Base-by-base conservation (phyloP, 2,888 invertebrate genomes). In the Tenthredo amoena region DNA sequence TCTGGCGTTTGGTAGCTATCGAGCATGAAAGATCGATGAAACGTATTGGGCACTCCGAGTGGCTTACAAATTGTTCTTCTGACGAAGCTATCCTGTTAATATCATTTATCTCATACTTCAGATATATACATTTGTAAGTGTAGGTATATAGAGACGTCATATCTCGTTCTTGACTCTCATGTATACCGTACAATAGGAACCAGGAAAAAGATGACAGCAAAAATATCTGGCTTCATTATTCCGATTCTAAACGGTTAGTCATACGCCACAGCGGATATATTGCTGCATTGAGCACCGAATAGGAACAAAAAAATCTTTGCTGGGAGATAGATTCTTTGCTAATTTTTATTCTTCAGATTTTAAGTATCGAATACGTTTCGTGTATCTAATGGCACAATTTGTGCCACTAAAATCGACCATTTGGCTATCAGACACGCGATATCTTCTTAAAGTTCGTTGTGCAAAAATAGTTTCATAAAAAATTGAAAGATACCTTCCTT, bases 181-280 rank as follows among this genome's bases (percentile, higher is more conserved):
- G 26, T 26, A 65, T 37, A 37, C 34, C 7, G n/a, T 21, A 43
- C 74, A 74, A 74, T 74, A 43, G 74, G 18, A 9, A 37, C 10
- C n/a, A 74, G 74, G n/a, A 21, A 12, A 5, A 74, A 40, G 74
- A 74, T 74, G 74, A 74, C 74, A 74, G 74, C 40, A 43, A 74
- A 74, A 43, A 74, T 74, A 74, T 74, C 43, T 43, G n/a, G 9
- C 21, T 43, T 74, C 43, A 74, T 74, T 74, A 37, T 74, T 74
- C 74, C 37, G 37, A 31, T 74, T 74, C 40, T 21, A 74, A 74
- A 74, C 74, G 74, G 40, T 74, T 12, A 74, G 43, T 74, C 43
- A n/a, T 55, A 74, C 21, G 74, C 74, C 68, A 68, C 68, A 18
- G 68, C 31, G 55, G 34, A 31, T 68, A 68, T 68, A 34, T 68